phyloP scores from a whole-genome alignment of 2,888 invertebrate genomes.

The Eupithecia abbreviata region DNA sequence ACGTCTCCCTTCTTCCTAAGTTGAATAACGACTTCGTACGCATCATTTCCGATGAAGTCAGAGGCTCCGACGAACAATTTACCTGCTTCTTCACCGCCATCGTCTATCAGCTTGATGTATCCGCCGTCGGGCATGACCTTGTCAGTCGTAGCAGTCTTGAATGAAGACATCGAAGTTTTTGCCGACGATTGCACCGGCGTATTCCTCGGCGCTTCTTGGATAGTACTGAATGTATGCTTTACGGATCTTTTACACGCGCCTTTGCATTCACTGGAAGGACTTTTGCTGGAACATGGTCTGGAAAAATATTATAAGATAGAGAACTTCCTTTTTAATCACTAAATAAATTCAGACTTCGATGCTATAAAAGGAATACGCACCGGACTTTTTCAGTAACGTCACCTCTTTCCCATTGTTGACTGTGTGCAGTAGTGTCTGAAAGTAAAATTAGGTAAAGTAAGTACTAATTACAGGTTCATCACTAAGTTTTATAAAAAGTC shows the following conservation, averaged over 20 bases:
- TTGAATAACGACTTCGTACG: slow-evolving; percentile 77
- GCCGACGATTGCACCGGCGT: slow-evolving; percentile 46
- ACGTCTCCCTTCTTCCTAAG: slow-evolving; percentile 67
- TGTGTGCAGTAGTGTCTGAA: slow-evolving; percentile 26
- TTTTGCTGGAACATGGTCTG: slow-evolving; percentile 11
- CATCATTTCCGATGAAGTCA: slow-evolving; percentile 69
- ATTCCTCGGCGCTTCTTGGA: slow-evolving; percentile 6
- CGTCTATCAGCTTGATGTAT: slow-evolving; percentile 64
- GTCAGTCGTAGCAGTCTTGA: slow-evolving; percentile 58
- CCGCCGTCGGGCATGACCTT: slow-evolving; percentile 56
- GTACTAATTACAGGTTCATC: background rate
- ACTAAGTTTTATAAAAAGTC: background rate
- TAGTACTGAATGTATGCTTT: background rate
- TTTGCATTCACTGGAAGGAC: slow-evolving; percentile 4
- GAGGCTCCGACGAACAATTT: slow-evolving; percentile 75
- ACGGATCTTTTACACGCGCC: slow-evolving; percentile 24
- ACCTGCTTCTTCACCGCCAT: slow-evolving; percentile 62
- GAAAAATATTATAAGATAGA: background rate
- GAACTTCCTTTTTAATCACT: background rate
- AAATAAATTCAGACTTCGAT: background rate
- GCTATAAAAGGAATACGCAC: slow-evolving; percentile 16
- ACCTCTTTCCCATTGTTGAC: slow-evolving; percentile 44
- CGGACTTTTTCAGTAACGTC: slow-evolving; percentile 35
- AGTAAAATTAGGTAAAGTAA: slow-evolving; percentile 6
- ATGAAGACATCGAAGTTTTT: slow-evolving; percentile 61